phyloP scores from a whole-genome alignment of 2,888 invertebrate genomes.

The Cheilosia vulpina region DNA sequence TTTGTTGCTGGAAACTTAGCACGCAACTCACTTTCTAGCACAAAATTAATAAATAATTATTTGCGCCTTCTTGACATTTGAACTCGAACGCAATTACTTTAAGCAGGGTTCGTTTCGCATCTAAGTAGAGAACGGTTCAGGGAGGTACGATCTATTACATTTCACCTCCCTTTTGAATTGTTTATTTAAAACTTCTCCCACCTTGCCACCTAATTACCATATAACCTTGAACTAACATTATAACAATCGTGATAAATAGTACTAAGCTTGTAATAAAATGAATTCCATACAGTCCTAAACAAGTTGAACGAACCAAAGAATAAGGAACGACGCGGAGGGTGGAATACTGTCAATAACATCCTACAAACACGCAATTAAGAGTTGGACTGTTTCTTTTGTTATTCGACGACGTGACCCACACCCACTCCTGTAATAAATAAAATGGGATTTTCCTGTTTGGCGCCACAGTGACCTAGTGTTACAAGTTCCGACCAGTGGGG shows the following conservation, averaged over 20 bases:
- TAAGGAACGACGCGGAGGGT: slow-evolving; percentile 12
- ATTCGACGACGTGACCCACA: slow-evolving; percentile 11
- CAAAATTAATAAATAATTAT: no score
- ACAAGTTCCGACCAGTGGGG: not conserved
- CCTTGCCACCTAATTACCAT: slow-evolving; percentile 26
- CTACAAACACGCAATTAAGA: slow-evolving; percentile 51
- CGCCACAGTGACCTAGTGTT: slow-evolving; percentile 65
- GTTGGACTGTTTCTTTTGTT: slow-evolving; percentile 18
- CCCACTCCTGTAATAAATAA: slow-evolving; percentile 57
- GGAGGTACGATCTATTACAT: slow-evolving; percentile 27
- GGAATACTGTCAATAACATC: slow-evolving; percentile 24
- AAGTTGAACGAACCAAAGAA: slow-evolving; percentile 30
- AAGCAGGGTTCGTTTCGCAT: not conserved
- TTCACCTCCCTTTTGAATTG: not conserved
- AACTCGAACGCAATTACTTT: not conserved
- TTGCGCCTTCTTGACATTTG: not conserved
- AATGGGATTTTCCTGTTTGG: slow-evolving; percentile 58
- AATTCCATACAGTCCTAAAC: slow-evolving; percentile 12
- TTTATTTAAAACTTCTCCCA: not conserved
- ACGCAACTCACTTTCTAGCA: not conserved
- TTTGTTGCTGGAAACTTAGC: not conserved
- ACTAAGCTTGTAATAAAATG: slow-evolving; percentile 34
- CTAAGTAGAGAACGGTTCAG: not conserved
- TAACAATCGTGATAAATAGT: slow-evolving; percentile 5
- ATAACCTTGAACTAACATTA: slow-evolving; percentile 38